A percentile compares a stretch with the other conserved stretches of the same genome.
Evolutionary conservation across 2,113 vertebrate species (phyloP).

Genomic region (Falco punctatus): DNA sequence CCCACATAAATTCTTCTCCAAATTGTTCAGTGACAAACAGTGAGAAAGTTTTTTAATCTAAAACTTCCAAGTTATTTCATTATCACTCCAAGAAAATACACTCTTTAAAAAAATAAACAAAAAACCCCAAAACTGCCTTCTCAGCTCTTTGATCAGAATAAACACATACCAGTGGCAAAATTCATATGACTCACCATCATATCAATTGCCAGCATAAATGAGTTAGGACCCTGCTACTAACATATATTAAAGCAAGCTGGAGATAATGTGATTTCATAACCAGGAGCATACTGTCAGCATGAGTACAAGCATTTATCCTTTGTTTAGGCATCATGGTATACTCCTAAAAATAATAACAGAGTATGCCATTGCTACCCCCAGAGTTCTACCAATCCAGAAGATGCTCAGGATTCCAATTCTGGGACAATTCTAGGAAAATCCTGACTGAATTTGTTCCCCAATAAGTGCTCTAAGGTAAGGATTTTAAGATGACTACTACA

Average conservation of each 20-base stretch:
- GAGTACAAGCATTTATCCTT: neutral
- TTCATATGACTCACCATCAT: neutral
- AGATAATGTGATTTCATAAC: neutral
- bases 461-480: neutral
- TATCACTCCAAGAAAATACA: neutral
- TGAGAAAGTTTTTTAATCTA: neutral
- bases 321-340: neutral
- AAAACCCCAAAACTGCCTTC: rapidly evolving
- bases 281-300: neutral
- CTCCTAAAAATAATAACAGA: neutral
- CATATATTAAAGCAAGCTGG: neutral
- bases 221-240: neutral
- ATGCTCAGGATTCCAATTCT: neutral
- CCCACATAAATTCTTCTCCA: neutral
- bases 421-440: neutral
- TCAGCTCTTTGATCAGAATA: neutral
- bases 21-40: no score
- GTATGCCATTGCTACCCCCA: neutral
- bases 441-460: neutral
- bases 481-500: neutral
- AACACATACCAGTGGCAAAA: neutral
- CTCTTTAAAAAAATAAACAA: neutral
- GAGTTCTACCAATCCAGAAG: neutral
- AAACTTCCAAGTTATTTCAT: neutral
- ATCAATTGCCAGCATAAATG: neutral